phyloP scores from a whole-genome alignment of 2,888 invertebrate species.

The Eucera pruinosa region DNA sequence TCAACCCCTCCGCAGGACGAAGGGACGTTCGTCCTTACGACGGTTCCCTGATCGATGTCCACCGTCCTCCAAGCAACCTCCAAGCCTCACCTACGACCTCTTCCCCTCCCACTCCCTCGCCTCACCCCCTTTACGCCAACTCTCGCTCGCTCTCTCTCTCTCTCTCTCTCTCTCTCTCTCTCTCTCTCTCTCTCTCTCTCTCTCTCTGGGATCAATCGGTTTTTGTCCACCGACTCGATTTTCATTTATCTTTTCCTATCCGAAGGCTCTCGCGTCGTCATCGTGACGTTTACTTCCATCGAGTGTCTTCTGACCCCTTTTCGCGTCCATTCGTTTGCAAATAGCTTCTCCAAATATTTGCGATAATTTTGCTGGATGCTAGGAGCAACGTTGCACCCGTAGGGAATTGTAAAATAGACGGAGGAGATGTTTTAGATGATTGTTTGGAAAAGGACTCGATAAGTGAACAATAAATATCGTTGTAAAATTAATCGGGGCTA shows the following conservation, averaged over 20 bases:
- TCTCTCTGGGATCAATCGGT: constrained; percentile 67
- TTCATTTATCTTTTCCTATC: constrained; percentile 70
- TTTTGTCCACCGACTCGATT: constrained; percentile 68
- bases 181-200: too few species aligned
- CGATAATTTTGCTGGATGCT: too few species aligned
- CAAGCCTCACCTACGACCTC: constrained; percentile 64
- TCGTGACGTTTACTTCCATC: constrained; percentile 36
- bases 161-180: constrained; percentile 24
- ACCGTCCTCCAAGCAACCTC: constrained; percentile 65
- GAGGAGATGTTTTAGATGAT: too few species aligned
- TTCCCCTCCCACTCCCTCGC: not conserved
- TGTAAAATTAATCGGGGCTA: too few species aligned
- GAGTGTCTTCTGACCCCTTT: constrained; percentile 29
- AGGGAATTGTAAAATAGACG: too few species aligned
- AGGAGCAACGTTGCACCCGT: not conserved
- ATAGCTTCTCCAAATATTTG: not conserved
- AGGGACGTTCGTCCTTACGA: constrained; percentile 65
- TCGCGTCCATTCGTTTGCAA: not conserved
- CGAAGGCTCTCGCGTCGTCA: constrained; percentile 61
- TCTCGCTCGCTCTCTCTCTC: constrained; percentile 18
- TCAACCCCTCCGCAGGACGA: constrained; percentile 77
- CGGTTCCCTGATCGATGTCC: constrained; percentile 81
- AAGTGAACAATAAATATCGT: too few species aligned
- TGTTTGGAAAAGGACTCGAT: too few species aligned
- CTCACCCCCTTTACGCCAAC: constrained; percentile 25